Evolutionary conservation across 1,140 invertebrate species (phyloP), one percentile per base, ranked within the genome.

Genomic region (Bradysia coprophila): DNA sequence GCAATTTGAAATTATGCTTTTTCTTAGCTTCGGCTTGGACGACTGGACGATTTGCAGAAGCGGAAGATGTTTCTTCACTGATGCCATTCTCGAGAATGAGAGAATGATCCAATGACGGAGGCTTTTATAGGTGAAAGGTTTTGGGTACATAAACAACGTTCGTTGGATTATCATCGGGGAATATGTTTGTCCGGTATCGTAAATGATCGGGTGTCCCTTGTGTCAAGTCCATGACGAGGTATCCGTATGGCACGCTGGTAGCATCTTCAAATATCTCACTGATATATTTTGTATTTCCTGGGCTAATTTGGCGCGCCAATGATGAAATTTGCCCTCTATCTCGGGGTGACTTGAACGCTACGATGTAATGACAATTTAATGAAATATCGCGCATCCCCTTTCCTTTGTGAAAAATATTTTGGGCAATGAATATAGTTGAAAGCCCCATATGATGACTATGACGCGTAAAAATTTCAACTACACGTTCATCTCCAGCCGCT

Each of bases 401-500:
- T 22, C 37, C 37, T 44, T 44, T 19, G 37, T 8, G 6, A 44
- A 21, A 28, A 28, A 44, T 37, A 38, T 38, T 38, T 38, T 38
- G 36, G 4, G 33, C n/a, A 11, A 44, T 44, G 13, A 38, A 44
- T 19, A 44, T 28, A 13, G 33, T 19, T 16, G 31, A 40, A 20
- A 44, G 6, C 18, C 41, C 41, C 15, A 22, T 8, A 20, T 44
- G 43, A 31, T 44, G 43, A 20, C 22, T 32, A 18, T 38, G 38
- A 11, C 41, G 40, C n/a, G 43, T 44, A 41, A 44, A 44, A 19
- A 44, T 32, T 40, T 44, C 43, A 2, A 44, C 43, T 4, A 44
- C 39, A 21, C n/a, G 3, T 31, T 15, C 38, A 38, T 40, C 38
- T 32, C n/a, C n/a, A n/a, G n/a, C n/a, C n/a, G 43, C 38, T 24